These are phyloP conservation scores for Serilophus lunatus DNA, from an alignment of 2,113 vertebrate genomes.

Conservation along the genomic window DNA sequence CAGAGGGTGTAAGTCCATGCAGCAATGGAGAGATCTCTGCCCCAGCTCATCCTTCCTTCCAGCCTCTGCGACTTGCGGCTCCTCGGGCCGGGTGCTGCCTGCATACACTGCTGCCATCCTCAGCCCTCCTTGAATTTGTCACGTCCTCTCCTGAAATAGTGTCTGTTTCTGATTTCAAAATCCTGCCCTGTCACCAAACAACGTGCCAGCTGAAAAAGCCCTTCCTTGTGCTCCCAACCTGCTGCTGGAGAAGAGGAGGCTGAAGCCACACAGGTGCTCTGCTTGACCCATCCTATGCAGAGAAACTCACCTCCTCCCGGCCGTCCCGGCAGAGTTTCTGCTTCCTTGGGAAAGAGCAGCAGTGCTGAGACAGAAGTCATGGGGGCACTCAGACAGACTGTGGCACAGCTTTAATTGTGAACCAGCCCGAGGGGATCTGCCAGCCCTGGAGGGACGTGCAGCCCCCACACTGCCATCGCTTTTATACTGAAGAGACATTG, in stretches of 20 bases:
- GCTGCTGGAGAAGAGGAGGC: neutral
- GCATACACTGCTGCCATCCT: neutral
- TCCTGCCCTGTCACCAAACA: neutral
- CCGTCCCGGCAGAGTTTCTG: neutral
- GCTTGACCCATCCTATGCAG: neutral
- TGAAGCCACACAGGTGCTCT: neutral
- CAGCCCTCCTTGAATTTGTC: neutral
- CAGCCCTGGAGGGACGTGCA: neutral
- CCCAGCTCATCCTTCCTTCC: neutral
- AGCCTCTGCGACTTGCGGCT: accelerated
- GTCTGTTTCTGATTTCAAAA: neutral
- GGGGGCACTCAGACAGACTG: neutral
- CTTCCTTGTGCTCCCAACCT: neutral
- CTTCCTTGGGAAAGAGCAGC: neutral
- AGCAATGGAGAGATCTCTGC: neutral
- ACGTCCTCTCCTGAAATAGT: neutral
- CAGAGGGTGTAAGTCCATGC: neutral
- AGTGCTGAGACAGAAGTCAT: accelerated
- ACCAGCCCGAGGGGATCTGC: neutral
- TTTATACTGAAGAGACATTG: neutral
- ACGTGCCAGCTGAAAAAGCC: neutral
- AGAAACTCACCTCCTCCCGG: neutral
- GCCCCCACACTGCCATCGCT: neutral
- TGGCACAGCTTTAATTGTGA: neutral
- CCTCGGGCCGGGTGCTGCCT: accelerated